Conservation (phyloP, 2,888 invertebrate genomes). For the Limnephilus marmoratus region DNA sequence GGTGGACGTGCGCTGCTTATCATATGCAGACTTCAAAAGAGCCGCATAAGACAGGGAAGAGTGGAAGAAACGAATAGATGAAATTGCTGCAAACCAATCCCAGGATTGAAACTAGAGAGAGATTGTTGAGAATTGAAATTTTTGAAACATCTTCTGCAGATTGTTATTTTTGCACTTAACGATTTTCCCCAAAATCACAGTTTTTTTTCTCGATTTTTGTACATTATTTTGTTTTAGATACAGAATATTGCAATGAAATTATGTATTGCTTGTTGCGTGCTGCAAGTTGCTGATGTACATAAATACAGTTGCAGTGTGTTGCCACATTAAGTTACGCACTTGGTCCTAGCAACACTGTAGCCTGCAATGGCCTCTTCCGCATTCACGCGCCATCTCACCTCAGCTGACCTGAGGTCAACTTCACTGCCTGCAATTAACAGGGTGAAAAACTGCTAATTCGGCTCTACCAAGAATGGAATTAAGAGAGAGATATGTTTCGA, state of each 20-base stretch:
- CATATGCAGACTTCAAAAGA: no score
- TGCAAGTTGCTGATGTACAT: neutral
- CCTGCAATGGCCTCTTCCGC: neutral
- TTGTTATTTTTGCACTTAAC: no score
- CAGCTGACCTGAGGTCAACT: conserved; percentile 4
- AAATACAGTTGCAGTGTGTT: neutral
- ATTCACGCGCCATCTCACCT: conserved; percentile 9
- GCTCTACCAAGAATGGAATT: neutral
- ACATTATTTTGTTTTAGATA: neutral
- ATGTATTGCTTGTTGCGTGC: neutral
- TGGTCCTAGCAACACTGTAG: neutral
- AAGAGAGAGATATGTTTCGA: neutral
- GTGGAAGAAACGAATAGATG: no score
- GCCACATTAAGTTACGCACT: neutral
- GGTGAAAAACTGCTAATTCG: neutral
- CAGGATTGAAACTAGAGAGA: no score
- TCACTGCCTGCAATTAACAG: neutral
- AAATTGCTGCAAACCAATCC: no score
- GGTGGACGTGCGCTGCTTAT: no score
- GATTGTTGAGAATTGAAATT: no score
- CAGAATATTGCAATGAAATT: neutral
- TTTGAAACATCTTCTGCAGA: no score
- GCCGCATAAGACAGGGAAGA: no score
- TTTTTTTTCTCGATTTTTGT: no score
- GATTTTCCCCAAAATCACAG: no score